Conservation (phyloP, 2,888 invertebrate species). For the Epinotia bilunana region DNA sequence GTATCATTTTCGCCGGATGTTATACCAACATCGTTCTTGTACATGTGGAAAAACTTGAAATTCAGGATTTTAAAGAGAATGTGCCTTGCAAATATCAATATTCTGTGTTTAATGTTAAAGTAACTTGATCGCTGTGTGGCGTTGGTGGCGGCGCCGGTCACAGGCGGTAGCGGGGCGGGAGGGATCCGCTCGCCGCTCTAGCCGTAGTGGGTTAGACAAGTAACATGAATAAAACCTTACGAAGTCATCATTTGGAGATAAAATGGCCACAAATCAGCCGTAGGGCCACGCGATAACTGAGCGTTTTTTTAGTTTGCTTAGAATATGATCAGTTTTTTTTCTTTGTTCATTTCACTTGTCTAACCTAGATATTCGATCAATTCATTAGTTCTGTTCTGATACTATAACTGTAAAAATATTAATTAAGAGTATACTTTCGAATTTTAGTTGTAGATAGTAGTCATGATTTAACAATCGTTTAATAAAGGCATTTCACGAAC, state of each 20-base stretch:
- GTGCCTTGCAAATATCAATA: conserved; percentile 85
- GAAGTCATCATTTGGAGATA: background rate
- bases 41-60: conserved; percentile 74
- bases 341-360: conserved; percentile 50
- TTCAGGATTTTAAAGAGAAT: conserved; percentile 84
- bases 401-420: conserved; percentile 77
- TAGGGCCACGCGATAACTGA: background rate
- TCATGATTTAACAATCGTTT: conserved; percentile 52
- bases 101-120: conserved; percentile 83
- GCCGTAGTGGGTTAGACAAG: conserved; percentile 58
- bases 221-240: conserved; percentile 41
- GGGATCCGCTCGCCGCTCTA: conserved; percentile 43
- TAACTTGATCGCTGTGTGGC: conserved; percentile 70
- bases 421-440: conserved; percentile 65
- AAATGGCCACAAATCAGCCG: background rate
- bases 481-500: conserved; percentile 63
- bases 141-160: conserved; percentile 51
- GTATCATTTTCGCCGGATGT: conserved; percentile 65
- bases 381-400: conserved; percentile 70
- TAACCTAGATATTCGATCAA: conserved; percentile 51
- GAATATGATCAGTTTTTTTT: background rate
- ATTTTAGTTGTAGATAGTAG: conserved; percentile 73
- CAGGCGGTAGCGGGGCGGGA: conserved; percentile 38
- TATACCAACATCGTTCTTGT: conserved; percentile 68
- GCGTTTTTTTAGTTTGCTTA: background rate